A percentile compares a stretch with the other conserved stretches of the same genome.
Evolutionary conservation across 2,888 invertebrate species (phyloP).

Genomic region (Clusia tigrina): DNA sequence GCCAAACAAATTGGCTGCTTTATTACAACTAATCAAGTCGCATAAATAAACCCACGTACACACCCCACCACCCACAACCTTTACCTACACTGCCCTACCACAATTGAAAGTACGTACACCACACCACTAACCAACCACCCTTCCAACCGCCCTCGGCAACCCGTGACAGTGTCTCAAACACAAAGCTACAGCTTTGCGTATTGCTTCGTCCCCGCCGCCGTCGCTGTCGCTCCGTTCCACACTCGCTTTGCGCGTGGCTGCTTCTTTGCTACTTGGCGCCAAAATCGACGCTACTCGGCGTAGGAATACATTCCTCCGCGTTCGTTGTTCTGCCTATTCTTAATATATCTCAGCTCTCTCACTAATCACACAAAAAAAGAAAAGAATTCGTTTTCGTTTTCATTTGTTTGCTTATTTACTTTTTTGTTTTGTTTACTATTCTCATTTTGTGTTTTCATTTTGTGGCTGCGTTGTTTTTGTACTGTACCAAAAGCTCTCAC

Average conservation of each 20-base stretch:
- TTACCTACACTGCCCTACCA: too few relatives aligned
- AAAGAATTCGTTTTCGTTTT: conserved; percentile 1
- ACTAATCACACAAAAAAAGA: too few relatives aligned
- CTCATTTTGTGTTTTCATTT: background rate
- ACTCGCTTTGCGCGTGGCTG: too few relatives aligned
- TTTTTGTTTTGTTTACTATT: background rate
- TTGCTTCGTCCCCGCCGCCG: background rate
- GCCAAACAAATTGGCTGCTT: background rate
- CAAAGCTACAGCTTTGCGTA: background rate
- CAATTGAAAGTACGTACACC: too few relatives aligned
- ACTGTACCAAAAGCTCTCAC: background rate
- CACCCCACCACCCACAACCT: too few relatives aligned
- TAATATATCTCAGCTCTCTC: background rate
- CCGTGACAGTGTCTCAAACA: background rate
- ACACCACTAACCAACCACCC: background rate
- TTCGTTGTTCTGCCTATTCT: background rate
- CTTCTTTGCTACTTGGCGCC: background rate
- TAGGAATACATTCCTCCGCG: background rate
- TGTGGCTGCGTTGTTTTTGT: background rate
- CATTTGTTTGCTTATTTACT: background rate
- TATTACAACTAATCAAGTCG: background rate
- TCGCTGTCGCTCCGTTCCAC: background rate
- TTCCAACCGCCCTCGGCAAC: background rate
- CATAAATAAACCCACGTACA: background rate
- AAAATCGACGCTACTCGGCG: background rate